phyloP scores from a whole-genome alignment of 2,797 vertebrate species.

The Pempheris klunzingeri region DNA sequence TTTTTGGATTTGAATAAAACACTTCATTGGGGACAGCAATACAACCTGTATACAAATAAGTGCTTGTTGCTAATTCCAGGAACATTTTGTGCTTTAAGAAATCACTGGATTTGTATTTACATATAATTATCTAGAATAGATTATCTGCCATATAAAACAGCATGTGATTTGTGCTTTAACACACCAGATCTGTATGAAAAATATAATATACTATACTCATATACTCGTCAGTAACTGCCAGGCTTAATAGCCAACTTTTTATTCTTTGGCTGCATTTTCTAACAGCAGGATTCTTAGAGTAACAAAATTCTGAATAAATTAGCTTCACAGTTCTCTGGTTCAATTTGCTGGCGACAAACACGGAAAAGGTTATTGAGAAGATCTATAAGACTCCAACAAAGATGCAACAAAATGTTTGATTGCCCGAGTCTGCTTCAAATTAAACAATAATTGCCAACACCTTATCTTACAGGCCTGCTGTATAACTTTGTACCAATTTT shows the following conservation, averaged over 20 bases:
- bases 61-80: neutral
- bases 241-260: neutral
- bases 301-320: neutral
- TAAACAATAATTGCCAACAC: neutral
- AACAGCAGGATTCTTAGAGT: neutral
- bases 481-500: neutral
- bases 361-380: neutral
- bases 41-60: neutral
- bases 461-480: neutral
- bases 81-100: neutral
- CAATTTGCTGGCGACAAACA: neutral
- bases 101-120: neutral
- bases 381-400: neutral
- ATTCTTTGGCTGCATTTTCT: conserved; percentile 5
- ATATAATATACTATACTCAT: neutral
- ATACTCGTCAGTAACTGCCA: neutral
- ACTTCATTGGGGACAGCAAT: neutral
- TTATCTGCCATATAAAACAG: neutral
- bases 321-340: neutral
- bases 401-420: too few species aligned
- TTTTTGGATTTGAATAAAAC: conserved; percentile 2
- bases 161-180: neutral
- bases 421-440: neutral
- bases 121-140: neutral
- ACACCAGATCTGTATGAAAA: neutral